phyloP scores from a whole-genome alignment of 2,113 vertebrate species.

The Gymnarchus niloticus region DNA sequence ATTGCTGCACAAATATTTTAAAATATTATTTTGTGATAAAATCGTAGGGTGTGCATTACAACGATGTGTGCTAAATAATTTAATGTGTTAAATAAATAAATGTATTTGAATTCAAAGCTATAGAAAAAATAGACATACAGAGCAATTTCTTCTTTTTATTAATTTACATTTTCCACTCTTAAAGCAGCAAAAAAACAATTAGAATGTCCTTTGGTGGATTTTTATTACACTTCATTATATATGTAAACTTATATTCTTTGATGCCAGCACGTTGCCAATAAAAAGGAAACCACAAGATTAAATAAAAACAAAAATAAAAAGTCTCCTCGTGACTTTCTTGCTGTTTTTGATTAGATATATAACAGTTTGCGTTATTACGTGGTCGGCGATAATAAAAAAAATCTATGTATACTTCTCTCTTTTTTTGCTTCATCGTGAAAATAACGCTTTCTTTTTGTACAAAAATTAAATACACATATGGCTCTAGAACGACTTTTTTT shows the following conservation, averaged over 20 bases:
- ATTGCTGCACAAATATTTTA: background rate
- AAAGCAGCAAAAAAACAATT: slow-evolving; percentile 89
- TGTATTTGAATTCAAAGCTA: too few species aligned
- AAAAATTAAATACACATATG: slow-evolving; percentile 92
- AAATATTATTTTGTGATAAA: too few species aligned
- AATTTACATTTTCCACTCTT: slow-evolving; percentile 75
- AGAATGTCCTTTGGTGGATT: slow-evolving; percentile 92
- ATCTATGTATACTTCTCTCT: slow-evolving; percentile 72
- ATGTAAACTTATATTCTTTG: slow-evolving; percentile 90
- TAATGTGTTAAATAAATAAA: too few species aligned
- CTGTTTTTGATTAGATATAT: slow-evolving; percentile 66
- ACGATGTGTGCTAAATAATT: too few species aligned
- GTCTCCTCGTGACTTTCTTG: slow-evolving; percentile 46
- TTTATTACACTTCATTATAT: slow-evolving; percentile 81
- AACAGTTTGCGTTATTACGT: slow-evolving; percentile 74
- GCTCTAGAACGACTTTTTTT: slow-evolving; percentile 71
- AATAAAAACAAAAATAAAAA: slow-evolving; percentile 61
- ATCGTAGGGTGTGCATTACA: too few species aligned
- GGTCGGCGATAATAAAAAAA: slow-evolving; percentile 71
- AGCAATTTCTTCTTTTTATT: slow-evolving; percentile 50
- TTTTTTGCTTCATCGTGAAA: slow-evolving; percentile 79
- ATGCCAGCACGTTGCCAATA: slow-evolving; percentile 78
- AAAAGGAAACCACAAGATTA: slow-evolving; percentile 68
- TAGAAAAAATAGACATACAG: background rate
- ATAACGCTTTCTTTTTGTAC: slow-evolving; percentile 89